Percentiles rank a stretch among this genome's conserved stretches.
These are phyloP conservation scores for Scelioninae gen. 2 DNA, from an alignment of 2,888 invertebrate species.

Conservation along the genomic window DNA sequence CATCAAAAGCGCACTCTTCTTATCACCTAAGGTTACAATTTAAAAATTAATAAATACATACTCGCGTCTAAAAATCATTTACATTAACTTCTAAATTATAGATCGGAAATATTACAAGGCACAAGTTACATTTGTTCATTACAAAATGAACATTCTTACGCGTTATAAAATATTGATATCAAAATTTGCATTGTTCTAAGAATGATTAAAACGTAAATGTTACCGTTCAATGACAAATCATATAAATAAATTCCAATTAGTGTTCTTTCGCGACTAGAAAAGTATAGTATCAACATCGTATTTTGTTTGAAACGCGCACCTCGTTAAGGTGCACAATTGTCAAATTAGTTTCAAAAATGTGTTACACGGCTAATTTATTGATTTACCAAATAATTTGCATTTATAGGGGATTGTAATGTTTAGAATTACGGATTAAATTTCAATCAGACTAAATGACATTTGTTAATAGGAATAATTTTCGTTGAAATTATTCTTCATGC, in stretches of 20 bases:
- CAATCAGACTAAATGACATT: slow-evolving; percentile 13
- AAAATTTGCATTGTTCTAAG: no score
- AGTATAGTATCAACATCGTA: slow-evolving; percentile 26
- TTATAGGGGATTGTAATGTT: no score
- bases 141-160: no score
- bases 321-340: not conserved
- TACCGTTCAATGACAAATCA: no score
- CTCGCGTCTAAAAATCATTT: slow-evolving; percentile 32
- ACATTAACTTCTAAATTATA: slow-evolving; percentile 6
- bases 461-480: slow-evolving; percentile 7
- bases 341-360: no score
- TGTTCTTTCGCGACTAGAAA: slow-evolving; percentile 49
- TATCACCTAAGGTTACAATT: slow-evolving; percentile 26
- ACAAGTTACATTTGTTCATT: slow-evolving; percentile 23
- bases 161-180: no score
- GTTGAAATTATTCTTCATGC: not conserved
- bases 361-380: no score
- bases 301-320: slow-evolving; percentile 21
- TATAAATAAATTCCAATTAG: slow-evolving; percentile 23
- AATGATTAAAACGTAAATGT: no score
- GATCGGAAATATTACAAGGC: slow-evolving; percentile 24
- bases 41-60: slow-evolving; percentile 37
- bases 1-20: not conserved
- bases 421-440: slow-evolving; percentile 8
- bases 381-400: no score